Percentiles rank a stretch among this genome's conserved stretches.
Evolutionary conservation across 2,113 vertebrate species (phyloP).

Genomic region (Rhynchopsitta pachyrhyncha): DNA sequence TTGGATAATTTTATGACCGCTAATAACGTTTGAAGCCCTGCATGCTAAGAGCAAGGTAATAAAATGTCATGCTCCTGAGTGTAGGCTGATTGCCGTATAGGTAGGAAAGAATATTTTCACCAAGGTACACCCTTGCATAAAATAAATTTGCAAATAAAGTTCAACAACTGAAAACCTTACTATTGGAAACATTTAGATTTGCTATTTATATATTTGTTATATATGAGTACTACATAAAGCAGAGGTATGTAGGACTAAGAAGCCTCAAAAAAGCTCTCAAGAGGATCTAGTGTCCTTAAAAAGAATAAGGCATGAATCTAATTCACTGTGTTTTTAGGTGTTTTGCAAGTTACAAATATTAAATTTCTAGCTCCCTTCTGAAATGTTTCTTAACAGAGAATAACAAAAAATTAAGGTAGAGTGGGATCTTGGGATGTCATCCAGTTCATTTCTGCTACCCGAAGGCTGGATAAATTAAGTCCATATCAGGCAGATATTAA

Average conservation of each 20-base stretch:
- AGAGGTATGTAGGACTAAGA: not conserved
- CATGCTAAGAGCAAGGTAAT: constrained; percentile 57
- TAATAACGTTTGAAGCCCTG: constrained; percentile 62
- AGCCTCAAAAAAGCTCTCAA: not conserved
- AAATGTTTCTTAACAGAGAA: not conserved
- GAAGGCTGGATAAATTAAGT: not conserved
- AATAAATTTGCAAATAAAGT: constrained; percentile 21
- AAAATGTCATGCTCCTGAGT: constrained; percentile 21
- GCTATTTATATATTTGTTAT: not conserved
- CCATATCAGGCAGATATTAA: not conserved
- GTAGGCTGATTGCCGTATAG: constrained; percentile 24
- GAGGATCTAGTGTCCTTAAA: fast-evolving
- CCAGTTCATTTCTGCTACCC: not conserved
- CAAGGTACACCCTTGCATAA: not conserved
- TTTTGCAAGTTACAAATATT: not conserved
- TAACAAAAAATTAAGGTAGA: not conserved
- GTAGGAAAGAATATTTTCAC: constrained; percentile 22
- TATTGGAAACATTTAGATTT: constrained; percentile 22
- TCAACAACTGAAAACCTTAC: constrained; percentile 27
- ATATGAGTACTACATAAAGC: not conserved
- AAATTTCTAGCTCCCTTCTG: not conserved
- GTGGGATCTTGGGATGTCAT: not conserved
- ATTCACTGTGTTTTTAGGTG: not conserved
- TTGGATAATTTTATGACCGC: constrained; percentile 67
- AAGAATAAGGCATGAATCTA: not conserved